Evolutionary conservation across 2,888 invertebrate species (phyloP).

Genomic region (Diarsia brunnea): DNA sequence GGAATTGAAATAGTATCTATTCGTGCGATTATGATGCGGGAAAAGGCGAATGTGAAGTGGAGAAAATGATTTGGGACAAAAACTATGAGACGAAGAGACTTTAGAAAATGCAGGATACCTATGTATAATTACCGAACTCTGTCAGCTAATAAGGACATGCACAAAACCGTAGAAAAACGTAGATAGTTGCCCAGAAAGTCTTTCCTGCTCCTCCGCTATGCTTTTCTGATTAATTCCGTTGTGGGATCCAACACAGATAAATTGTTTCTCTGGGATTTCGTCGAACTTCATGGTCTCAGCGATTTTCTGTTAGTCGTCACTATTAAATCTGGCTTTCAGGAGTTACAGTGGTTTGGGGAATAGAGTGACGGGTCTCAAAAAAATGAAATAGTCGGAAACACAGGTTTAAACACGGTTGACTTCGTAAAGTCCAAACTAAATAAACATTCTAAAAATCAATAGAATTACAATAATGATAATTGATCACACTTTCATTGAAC

Average conservation of each 20-base stretch:
- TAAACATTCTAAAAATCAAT: neutral
- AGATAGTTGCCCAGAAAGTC: neutral
- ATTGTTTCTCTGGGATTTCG: no score
- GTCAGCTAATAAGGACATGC: neutral
- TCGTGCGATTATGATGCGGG: neutral
- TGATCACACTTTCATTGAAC: neutral
- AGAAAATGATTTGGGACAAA: neutral
- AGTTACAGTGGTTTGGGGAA: no score
- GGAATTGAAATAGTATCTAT: conserved; percentile 1
- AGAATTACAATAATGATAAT: neutral
- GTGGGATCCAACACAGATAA: no score
- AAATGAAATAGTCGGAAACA: neutral
- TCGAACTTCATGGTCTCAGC: no score
- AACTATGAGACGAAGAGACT: neutral
- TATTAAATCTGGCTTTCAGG: no score
- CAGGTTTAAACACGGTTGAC: neutral
- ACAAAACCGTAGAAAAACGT: neutral
- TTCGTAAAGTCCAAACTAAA: neutral
- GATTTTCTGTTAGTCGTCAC: no score
- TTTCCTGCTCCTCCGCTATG: no score
- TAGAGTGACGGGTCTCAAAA: no score
- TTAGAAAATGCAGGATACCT: neutral
- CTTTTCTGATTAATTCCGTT: no score
- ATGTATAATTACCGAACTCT: neutral
- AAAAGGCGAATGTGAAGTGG: neutral